These are phyloP conservation scores for Forbesichthys agassizii DNA, from an alignment of 2,113 vertebrate species.

Conservation along the genomic window DNA sequence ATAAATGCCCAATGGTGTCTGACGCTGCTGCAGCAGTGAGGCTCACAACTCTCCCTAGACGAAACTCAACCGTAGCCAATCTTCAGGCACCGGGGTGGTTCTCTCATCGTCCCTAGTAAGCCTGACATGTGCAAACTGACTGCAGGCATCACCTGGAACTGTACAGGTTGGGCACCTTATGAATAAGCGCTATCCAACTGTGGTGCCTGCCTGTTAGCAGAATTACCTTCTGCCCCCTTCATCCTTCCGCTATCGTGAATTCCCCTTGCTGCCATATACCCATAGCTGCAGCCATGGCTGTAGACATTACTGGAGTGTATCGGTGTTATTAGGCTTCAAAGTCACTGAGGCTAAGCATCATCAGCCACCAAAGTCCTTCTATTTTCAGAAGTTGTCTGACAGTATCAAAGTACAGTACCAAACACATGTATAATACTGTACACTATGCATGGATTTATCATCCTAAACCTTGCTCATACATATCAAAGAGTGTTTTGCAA, in stretches of 20 bases:
- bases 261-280: conserved; percentile 24
- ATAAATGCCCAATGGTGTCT: conserved; percentile 40
- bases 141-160: too few relatives aligned
- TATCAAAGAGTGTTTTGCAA: neutral
- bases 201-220: too few relatives aligned
- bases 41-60: neutral
- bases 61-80: too few relatives aligned
- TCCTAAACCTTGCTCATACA: too few relatives aligned
- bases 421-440: conserved; percentile 19
- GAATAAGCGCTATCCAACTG: too few relatives aligned
- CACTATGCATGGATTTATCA: neutral
- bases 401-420: conserved; percentile 29
- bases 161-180: too few relatives aligned
- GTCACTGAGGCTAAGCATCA: conserved; percentile 4
- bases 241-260: conserved; percentile 44
- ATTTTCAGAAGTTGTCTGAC: conserved; percentile 60
- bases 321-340: conserved; percentile 46
- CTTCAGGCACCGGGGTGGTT: too few relatives aligned
- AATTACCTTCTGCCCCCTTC: conserved; percentile 12
- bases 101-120: too few relatives aligned
- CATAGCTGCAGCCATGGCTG: conserved; percentile 39
- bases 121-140: too few relatives aligned
- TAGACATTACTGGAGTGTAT: conserved; percentile 50
- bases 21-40: conserved; percentile 22
- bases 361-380: conserved; percentile 54